These are phyloP conservation scores for Cyaniris semiargus DNA, from an alignment of 2,888 invertebrate species.

Conservation along the genomic window DNA sequence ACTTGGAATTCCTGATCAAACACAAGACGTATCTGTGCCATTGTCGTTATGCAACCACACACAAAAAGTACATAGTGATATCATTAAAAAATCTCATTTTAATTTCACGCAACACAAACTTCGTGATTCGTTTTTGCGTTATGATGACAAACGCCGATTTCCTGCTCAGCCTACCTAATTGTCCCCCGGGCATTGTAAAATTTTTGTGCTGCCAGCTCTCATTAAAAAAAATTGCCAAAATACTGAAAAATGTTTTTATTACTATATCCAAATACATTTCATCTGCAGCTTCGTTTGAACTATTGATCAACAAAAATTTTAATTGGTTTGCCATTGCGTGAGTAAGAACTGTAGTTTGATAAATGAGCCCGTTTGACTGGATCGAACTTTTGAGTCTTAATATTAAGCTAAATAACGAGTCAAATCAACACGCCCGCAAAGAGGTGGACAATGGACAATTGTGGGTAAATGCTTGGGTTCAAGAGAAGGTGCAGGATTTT, in stretches of 20 bases:
- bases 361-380: no score
- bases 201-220: constrained; percentile 51
- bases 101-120: constrained; percentile 78
- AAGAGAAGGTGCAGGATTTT: background rate
- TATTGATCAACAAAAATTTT: background rate
- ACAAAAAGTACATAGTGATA: constrained; percentile 41
- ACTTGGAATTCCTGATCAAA: background rate
- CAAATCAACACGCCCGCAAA: no score
- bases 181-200: constrained; percentile 54
- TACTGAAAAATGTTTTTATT: background rate
- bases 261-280: no score
- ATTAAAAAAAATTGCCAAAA: constrained; percentile 39
- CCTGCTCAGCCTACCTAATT: constrained; percentile 64
- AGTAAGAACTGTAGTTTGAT: no score
- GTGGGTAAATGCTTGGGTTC: background rate
- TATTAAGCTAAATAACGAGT: no score
- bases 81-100: constrained; percentile 51
- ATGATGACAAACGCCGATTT: constrained; percentile 70
- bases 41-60: constrained; percentile 21
- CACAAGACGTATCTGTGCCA: background rate
- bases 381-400: no score
- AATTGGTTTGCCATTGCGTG: no score
- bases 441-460: background rate
- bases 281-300: background rate
- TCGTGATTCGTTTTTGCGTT: constrained; percentile 69